A percentile compares a stretch with the other conserved stretches of the same genome.
Evolutionary conservation across 2,888 invertebrate species (phyloP).

Genomic region (Cantharis nigra): DNA sequence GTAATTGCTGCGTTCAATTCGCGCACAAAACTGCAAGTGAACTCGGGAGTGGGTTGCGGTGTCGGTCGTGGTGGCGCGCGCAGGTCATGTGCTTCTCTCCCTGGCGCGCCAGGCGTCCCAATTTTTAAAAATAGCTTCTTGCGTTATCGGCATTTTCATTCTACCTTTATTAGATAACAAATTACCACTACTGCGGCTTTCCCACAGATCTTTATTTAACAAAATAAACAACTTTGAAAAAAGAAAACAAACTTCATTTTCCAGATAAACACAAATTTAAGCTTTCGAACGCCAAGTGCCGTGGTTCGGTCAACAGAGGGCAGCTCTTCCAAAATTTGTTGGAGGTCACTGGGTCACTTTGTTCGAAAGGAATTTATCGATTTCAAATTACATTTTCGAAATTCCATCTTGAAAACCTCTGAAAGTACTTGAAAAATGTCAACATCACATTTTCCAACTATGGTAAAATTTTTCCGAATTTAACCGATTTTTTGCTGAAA

Average conservation of each 20-base stretch:
- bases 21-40: conserved; percentile 62
- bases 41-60: conserved; percentile 48
- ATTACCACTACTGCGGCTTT: neutral
- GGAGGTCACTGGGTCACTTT: neutral
- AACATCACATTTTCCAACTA: too few relatives aligned
- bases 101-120: conserved; percentile 39
- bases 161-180: neutral
- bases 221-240: neutral
- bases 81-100: conserved; percentile 47
- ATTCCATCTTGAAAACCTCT: neutral
- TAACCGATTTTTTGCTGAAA: too few relatives aligned
- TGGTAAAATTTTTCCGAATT: too few relatives aligned
- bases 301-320: neutral
- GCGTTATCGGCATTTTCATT: conserved; percentile 26
- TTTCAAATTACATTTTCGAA: neutral
- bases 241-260: neutral
- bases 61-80: conserved; percentile 32
- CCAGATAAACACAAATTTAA: neutral
- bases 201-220: neutral
- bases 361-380: neutral
- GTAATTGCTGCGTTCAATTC: conserved; percentile 52
- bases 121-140: conserved; percentile 31
- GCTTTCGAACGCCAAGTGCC: neutral
- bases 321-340: neutral
- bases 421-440: neutral